Evolutionary conservation across 2,797 vertebrate species (phyloP).

Genomic region (Holocentrus rufus): DNA sequence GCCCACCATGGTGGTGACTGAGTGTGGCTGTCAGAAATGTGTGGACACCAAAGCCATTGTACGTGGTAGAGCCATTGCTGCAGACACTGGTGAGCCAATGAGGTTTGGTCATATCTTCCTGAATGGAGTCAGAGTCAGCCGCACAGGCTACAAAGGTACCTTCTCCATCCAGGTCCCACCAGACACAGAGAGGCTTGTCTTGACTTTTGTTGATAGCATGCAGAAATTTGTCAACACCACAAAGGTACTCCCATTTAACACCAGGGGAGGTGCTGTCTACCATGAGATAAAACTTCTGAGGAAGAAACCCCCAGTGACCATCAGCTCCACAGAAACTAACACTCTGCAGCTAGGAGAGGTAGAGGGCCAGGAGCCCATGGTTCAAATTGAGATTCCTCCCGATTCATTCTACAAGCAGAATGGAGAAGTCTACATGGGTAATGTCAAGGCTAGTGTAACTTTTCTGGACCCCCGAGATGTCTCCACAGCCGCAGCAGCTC

Average conservation of each 20-base stretch:
- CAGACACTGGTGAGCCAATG: constrained; percentile 93
- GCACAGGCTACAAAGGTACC: constrained; percentile 97
- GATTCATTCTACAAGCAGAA: constrained; percentile 92
- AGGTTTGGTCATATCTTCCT: constrained; percentile 95
- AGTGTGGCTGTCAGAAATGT: constrained; percentile 93
- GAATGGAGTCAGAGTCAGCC: constrained; percentile 89
- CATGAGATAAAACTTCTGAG: constrained; percentile 94
- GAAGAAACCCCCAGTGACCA: constrained; percentile 86
- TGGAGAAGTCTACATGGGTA: constrained; percentile 91
- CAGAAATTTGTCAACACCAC: constrained; percentile 98
- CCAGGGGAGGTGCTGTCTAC: constrained; percentile 92
- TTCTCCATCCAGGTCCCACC: constrained; percentile 93
- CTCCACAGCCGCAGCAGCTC: constrained; percentile 87
- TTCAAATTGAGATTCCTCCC: constrained; percentile 92
- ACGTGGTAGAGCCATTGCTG: constrained; percentile 89
- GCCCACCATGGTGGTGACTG: constrained; percentile 87
- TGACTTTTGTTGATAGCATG: constrained; percentile 96
- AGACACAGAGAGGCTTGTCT: constrained; percentile 90
- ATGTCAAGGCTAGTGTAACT: constrained; percentile 93
- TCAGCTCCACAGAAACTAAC: constrained; percentile 87
- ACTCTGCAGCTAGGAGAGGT: constrained; percentile 90
- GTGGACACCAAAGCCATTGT: constrained; percentile 88
- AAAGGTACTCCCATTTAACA: constrained; percentile 94
- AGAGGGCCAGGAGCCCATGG: constrained; percentile 88
- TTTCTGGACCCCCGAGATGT: constrained; percentile 95